Base-by-base conservation (phyloP, 23 tunicate species). In the Botrylloides violaceus region DNA sequence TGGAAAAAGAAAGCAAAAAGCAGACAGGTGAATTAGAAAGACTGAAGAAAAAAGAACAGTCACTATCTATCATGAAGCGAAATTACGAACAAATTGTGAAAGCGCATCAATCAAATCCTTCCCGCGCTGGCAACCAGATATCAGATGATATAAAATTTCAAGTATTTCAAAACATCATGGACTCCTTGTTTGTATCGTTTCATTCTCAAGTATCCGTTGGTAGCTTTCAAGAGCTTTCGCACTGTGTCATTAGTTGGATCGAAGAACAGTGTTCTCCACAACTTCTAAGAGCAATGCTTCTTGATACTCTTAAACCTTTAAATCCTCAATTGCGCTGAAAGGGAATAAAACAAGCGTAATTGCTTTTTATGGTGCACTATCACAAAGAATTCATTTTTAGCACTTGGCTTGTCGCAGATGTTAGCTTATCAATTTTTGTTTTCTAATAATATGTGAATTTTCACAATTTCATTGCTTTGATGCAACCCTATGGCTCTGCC, bases 221-320 rank as follows among this genome's bases (percentile, higher is more conserved):
- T 43, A 72, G 72, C 36, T 88, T 88, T 63, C 84, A 82, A 48
- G 80, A 85, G 27, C 77, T 88, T 23, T 82, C 96, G 0, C 81
- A 62, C 58, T 88, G 85, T 29, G 78, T 82, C 0, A 82, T 88
- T 65, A 82, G 81, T 36, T 88, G 96, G 96, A 82, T 88, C 33
- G 96, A 88, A 73, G 88, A 88, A 27, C 79, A 88, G 34, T 88
- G 96, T 61, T 81, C 87, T 61, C 96, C 96, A 2, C 80, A 79
- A 26, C 47, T 36, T 18, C 72, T 88, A 28, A 70, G 71, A 43
- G 58, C 70, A 7, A 49, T 66, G 1, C 77, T 81, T 18, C 59
- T 70, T 33, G 78, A 77, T 21, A 81, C 75, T 9, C 43, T 83
- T 7, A 80, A 48, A 49, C 68, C 72, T 36, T 62, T 68, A 6